Evolutionary conservation across 2,888 invertebrate species (phyloP).

Genomic region (Hirtodrosophila trivittata): DNA sequence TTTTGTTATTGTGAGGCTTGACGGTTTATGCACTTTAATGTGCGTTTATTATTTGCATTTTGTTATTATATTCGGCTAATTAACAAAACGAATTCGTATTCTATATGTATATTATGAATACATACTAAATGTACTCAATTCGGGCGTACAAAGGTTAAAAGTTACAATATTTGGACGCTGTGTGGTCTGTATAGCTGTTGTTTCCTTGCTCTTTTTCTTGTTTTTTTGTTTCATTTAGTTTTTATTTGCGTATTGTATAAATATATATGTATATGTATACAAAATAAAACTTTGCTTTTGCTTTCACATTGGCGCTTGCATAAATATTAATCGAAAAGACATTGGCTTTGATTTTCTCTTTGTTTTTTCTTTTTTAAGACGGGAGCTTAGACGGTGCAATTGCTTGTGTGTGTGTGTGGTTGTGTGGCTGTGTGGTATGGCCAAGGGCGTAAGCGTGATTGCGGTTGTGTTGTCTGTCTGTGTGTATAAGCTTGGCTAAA

Average conservation of each 20-base stretch:
- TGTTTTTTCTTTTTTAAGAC: slow-evolving; percentile 48
- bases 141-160: slow-evolving; percentile 1
- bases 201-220: slow-evolving; percentile 1
- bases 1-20: slow-evolving; percentile 15
- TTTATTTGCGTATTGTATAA: slow-evolving; percentile 42
- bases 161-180: slow-evolving; percentile 46
- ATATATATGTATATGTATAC: slow-evolving; percentile 66
- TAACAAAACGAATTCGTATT: slow-evolving; percentile 7
- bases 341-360: slow-evolving; percentile 50
- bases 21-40: slow-evolving; percentile 19
- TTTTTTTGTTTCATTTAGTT: slow-evolving; percentile 18
- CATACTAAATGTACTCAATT: background rate
- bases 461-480: slow-evolving; percentile 3
- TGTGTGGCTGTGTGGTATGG: slow-evolving; percentile 30
- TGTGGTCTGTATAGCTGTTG: slow-evolving; percentile 28
- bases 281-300: slow-evolving; percentile 70
- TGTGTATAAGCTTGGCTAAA: slow-evolving; percentile 65
- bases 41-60: slow-evolving; percentile 13
- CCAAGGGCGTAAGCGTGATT: background rate
- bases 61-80: slow-evolving; percentile 8
- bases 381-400: slow-evolving; percentile 71
- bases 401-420: slow-evolving; percentile 31
- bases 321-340: slow-evolving; percentile 71
- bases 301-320: slow-evolving; percentile 75
- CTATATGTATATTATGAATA: background rate